A percentile compares a stretch with the other conserved stretches of the same genome.
Conservation (phyloP, 1,140 invertebrate species). For the Hyles vespertilio region DNA sequence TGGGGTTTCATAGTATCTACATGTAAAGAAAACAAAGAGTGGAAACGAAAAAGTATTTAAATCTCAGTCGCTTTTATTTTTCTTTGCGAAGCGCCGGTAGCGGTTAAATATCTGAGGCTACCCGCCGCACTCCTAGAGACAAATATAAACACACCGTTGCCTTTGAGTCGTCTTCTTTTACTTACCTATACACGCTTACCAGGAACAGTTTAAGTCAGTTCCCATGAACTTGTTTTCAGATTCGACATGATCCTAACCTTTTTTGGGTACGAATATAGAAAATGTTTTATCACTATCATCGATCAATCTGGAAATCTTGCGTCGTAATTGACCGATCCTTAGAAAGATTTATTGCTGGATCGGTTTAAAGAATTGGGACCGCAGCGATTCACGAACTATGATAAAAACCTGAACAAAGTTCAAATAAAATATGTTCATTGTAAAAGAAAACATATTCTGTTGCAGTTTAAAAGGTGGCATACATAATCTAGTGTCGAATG, state of each 20-base stretch:
- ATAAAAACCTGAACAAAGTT: background rate
- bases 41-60: constrained; percentile 57
- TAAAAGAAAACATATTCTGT: constrained; percentile 23
- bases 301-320: background rate
- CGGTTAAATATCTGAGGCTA: constrained; percentile 60
- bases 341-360: background rate
- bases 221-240: too few species aligned
- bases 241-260: too few species aligned
- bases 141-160: constrained; percentile 55
- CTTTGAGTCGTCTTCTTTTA: constrained; percentile 53
- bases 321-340: background rate
- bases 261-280: too few species aligned
- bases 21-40: constrained; percentile 25
- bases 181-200: constrained; percentile 4
- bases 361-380: background rate
- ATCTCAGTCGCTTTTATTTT: constrained; percentile 55
- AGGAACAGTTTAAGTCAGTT: too few species aligned
- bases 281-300: background rate
- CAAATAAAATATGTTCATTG: constrained; percentile 1
- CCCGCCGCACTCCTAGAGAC: constrained; percentile 42
- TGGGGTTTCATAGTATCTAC: background rate
- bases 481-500: constrained; percentile 29
- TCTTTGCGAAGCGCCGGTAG: constrained; percentile 46
- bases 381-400: background rate
- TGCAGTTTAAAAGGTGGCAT: constrained; percentile 26